Evolutionary conservation across 2,888 invertebrate species (phyloP), one percentile per base, ranked within the genome.

Genomic region (Tyria jacobaeae): DNA sequence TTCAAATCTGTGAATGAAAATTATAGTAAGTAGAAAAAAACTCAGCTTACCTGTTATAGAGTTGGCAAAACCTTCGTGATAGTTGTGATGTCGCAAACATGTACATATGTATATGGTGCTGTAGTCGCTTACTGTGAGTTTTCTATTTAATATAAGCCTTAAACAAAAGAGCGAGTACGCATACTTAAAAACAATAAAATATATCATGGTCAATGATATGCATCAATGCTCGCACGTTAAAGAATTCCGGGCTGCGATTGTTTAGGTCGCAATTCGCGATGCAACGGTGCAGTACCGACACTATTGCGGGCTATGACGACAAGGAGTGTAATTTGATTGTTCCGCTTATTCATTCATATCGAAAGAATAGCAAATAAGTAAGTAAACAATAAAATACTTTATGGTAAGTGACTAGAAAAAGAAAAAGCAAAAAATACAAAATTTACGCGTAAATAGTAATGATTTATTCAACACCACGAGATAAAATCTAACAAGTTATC

Each of bases 141-240:
- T 44, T 44, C 44, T 44, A 21, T 21, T 21, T 21, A 44, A 21
- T 44, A 12, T 44, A 21, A 4, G 12, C 21, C 21, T n/a, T 25
- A 37, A 37, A 39, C 37, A 37, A 39, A 24, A 37, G 21, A 7
- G 17, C 41, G 31, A 44, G 31, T 34, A 34, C 24, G 15, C 21
- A 21, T 25, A 37, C 37, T 25, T 53, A 37, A 68, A 70, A 66
- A 63, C 65, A 68, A 67, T 71, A 73, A 67, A 69, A 68, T 64
- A 63, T 65, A 67, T 64, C 58, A 64, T 72, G 75, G 78, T 75
- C 71, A 66, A 75, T 75, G 79, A 75, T 77, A 77, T 81, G 83
- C 82, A 75, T 74, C 75, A 74, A 64, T 72, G 79, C 75, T 61
- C 76, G 76, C 82, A 83, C 85, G 82, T 81, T 76, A 67, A 66